Percentiles rank a stretch among this genome's conserved stretches.
phyloP scores from a whole-genome alignment of 2,113 vertebrate genomes.

The Mus pahari region DNA sequence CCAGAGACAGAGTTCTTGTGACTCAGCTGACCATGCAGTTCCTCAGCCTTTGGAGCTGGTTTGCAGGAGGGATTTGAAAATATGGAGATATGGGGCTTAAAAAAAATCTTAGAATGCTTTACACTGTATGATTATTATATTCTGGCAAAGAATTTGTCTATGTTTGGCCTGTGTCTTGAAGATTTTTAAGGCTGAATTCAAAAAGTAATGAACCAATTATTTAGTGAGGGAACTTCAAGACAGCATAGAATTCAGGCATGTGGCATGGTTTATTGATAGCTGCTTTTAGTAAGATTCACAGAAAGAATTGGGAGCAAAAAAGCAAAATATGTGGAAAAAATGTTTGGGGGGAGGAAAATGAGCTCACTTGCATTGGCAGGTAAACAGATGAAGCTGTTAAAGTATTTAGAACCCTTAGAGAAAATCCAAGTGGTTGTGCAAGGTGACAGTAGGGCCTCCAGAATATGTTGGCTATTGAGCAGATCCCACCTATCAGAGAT shows the following conservation, averaged over 20 bases:
- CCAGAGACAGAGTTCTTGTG: background rate
- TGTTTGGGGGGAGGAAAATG: background rate
- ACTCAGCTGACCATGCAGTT: background rate
- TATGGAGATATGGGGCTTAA: background rate
- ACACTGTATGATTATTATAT: too few relatives aligned
- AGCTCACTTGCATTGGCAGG: background rate
- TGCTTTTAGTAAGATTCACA: background rate
- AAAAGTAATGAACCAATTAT: background rate
- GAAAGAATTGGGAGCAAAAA: background rate
- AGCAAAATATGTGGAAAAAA: background rate
- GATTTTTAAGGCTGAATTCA: too few relatives aligned
- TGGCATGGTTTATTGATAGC: background rate
- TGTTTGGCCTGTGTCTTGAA: background rate
- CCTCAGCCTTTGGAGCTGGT: background rate
- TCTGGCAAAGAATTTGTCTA: background rate
- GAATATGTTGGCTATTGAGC: background rate
- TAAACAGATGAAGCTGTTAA: too few relatives aligned
- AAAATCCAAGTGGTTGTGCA: too few relatives aligned
- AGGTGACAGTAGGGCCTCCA: too few relatives aligned
- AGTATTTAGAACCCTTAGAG: background rate
- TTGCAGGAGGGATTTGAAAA: background rate
- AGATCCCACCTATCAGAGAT: background rate
- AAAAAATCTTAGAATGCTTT: background rate
- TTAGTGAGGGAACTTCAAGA: background rate
- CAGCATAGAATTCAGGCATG: background rate